Evolutionary conservation across 2,113 vertebrate genomes (phyloP).

Genomic region (Phainopepla nitens): DNA sequence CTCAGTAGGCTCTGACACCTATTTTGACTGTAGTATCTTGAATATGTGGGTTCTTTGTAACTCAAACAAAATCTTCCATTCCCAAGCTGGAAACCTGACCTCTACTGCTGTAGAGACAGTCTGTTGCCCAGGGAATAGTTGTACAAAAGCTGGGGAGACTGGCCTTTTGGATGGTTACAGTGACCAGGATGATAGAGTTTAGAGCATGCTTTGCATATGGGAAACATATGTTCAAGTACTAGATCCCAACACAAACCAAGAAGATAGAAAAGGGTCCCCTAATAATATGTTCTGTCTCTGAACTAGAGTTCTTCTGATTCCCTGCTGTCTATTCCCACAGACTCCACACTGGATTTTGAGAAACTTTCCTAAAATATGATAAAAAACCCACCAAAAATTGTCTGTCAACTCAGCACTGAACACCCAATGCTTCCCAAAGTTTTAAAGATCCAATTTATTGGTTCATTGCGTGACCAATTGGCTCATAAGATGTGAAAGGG

Average conservation of each 20-base stretch:
- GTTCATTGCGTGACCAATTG: background rate
- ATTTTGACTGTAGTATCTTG: background rate
- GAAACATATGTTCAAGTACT: background rate
- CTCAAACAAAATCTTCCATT: background rate
- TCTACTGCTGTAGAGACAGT: background rate
- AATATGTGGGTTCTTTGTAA: background rate
- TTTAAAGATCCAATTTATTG: background rate
- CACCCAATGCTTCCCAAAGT: background rate
- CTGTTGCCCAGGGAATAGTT: background rate
- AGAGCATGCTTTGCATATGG: background rate
- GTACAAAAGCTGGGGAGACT: background rate
- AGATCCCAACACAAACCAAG: background rate
- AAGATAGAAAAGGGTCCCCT: background rate
- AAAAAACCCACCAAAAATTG: background rate
- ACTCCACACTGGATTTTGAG: background rate
- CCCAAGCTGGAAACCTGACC: background rate
- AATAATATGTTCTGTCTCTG: background rate
- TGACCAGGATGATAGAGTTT: too few relatives aligned
- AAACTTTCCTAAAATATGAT: background rate
- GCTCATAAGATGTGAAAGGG: background rate
- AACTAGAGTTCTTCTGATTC: background rate
- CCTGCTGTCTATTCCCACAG: background rate
- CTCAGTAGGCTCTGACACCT: background rate
- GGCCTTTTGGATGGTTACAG: background rate
- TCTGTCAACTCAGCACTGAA: background rate